Evolutionary conservation across 2,888 invertebrate genomes (phyloP), one percentile per base, ranked within the genome.

Genomic region (Lasioglossum leucozonium): DNA sequence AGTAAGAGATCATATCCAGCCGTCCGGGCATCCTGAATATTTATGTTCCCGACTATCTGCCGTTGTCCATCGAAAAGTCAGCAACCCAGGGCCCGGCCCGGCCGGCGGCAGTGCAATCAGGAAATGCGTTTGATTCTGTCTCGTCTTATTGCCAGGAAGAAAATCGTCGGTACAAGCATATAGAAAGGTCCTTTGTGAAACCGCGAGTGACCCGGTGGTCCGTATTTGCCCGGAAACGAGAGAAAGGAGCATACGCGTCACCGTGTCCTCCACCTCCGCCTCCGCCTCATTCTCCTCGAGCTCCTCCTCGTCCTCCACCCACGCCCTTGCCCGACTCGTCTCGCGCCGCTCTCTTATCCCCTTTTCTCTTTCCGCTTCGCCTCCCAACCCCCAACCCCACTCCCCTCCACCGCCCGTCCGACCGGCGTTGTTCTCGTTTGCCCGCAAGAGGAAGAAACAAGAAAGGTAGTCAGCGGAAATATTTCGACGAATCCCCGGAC

Each of bases 401-500:
- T n/a, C n/a, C n/a, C n/a, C n/a, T n/a, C 22, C 8, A 0, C 2
- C 0, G 1, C 22, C 8, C 22, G 0, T 2, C 77, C 51, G 67
- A n/a, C 72, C 77, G 73, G 81, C 79, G 87, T 81, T 77, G 65
- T 89, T 82, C 87, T 81, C 84, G 90, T 88, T 88, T 88, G 80
- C 58, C 67, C 79, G 73, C 47, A 37, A 77, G 69, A 74, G 71
- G 74, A 42, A 78, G 81, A 82, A 86, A 82, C 81, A 80, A 81
- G 87, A 81, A 87, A 85, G 77, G 81, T 82, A 85, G 87, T 73
- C 84, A 69, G 81, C 89, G 88, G 91, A 90, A 88, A 91, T 91
- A 91, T 91, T 91, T 91, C 88, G 88, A 85, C 87, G 91, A 90
- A 89, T 89, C 86, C 89, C 86, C 81, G 86, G 75, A 84, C 84